Percentiles rank a stretch among this genome's conserved stretches.
Evolutionary conservation across 2,797 vertebrate genomes (phyloP).

Genomic region (Botia almorhae): DNA sequence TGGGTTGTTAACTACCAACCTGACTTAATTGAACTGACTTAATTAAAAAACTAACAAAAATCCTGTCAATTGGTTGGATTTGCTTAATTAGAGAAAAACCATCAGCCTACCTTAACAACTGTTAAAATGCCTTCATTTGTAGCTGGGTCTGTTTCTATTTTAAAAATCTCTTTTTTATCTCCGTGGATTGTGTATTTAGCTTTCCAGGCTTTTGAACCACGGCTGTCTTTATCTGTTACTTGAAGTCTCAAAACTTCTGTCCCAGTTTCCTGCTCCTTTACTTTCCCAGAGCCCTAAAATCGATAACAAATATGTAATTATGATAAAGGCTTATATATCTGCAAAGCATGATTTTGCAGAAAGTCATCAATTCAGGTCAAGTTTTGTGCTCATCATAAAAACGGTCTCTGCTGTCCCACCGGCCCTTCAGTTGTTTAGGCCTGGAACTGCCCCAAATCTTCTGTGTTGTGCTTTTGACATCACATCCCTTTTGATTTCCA

Average conservation of each 20-base stretch:
- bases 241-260: constrained; percentile 68
- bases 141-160: constrained; percentile 68
- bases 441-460: no score
- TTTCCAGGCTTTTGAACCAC: constrained; percentile 69
- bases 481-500: no score
- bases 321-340: neutral
- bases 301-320: neutral
- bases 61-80: no score
- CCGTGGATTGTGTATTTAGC: constrained; percentile 68
- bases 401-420: neutral
- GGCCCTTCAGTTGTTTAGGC: neutral
- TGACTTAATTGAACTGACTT: no score
- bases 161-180: constrained; percentile 66
- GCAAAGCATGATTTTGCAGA: neutral
- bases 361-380: neutral
- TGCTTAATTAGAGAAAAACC: neutral
- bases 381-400: neutral
- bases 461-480: no score
- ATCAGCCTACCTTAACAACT: constrained; percentile 72
- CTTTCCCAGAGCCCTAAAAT: constrained; percentile 57
- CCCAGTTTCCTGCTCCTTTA: constrained; percentile 68
- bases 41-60: no score
- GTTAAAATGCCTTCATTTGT: constrained; percentile 77
- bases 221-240: constrained; percentile 68
- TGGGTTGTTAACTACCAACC: no score